Evolutionary conservation across 2,888 invertebrate genomes (phyloP).

Genomic region (Drosophila diplacantha): DNA sequence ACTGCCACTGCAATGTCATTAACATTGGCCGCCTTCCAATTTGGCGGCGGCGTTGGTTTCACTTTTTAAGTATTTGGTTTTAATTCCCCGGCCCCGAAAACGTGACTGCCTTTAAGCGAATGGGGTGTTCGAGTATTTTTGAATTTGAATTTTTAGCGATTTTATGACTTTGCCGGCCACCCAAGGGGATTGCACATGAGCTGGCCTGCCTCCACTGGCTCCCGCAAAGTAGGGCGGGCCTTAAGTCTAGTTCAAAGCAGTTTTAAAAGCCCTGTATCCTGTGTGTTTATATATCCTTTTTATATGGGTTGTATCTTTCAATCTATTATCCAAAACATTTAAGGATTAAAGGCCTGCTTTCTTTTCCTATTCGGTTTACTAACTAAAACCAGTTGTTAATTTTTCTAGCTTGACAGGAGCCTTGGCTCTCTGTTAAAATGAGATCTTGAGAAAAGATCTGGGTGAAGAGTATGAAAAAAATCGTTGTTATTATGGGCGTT

Average conservation of each 20-base stretch:
- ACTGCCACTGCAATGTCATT: constrained; percentile 56
- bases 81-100: constrained; percentile 25
- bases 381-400: too few relatives aligned
- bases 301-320: neutral
- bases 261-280: neutral
- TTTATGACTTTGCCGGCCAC: constrained; percentile 2
- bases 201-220: neutral
- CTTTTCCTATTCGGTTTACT: too few relatives aligned
- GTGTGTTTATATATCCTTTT: neutral
- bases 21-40: constrained; percentile 49
- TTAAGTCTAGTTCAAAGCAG: neutral
- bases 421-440: neutral
- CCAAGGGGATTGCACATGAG: neutral
- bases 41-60: constrained; percentile 44
- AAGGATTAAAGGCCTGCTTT: too few relatives aligned
- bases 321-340: too few relatives aligned
- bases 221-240: neutral
- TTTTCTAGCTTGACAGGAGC: neutral
- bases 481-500: too few relatives aligned
- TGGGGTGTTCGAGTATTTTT: constrained; percentile 4
- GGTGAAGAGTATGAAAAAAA: neutral
- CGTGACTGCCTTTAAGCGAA: constrained; percentile 60
- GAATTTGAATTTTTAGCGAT: neutral
- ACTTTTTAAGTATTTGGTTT: constrained; percentile 41
- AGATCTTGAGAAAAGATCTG: neutral